These are phyloP conservation scores for Fundulus diaphanus DNA, from an alignment of 2,797 vertebrate genomes.

Conservation along the genomic window DNA sequence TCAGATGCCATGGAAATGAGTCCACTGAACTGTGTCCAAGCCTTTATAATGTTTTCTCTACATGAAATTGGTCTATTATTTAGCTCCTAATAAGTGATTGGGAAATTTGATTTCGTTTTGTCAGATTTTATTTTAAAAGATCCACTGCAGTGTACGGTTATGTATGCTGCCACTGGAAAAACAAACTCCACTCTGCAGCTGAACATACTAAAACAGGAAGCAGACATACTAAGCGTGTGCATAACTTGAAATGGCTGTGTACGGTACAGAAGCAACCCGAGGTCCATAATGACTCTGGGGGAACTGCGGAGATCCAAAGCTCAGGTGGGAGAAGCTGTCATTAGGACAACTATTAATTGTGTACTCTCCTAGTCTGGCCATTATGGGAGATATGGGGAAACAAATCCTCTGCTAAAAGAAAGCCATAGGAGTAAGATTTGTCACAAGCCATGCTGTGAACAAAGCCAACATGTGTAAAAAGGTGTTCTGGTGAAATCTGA, in stretches of 20 bases:
- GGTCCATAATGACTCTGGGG: too few species aligned
- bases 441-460: too few species aligned
- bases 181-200: neutral
- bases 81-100: neutral
- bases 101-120: neutral
- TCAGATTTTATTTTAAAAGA: neutral
- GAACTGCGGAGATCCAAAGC: too few species aligned
- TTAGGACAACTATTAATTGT: too few species aligned
- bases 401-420: too few species aligned
- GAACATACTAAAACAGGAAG: neutral
- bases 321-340: too few species aligned
- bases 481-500: neutral
- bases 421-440: too few species aligned
- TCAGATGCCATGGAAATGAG: constrained; percentile 11
- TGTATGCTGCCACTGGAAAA: neutral
- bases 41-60: neutral
- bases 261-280: too few species aligned
- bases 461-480: neutral
- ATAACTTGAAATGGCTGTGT: neutral
- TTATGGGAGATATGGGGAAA: too few species aligned
- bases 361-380: too few species aligned
- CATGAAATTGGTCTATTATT: neutral
- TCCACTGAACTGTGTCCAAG: neutral
- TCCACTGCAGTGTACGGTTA: neutral
- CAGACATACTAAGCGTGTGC: neutral